These are phyloP conservation scores for Euborellia annulipes DNA, from an alignment of 1,140 invertebrate species.

Conservation along the genomic window DNA sequence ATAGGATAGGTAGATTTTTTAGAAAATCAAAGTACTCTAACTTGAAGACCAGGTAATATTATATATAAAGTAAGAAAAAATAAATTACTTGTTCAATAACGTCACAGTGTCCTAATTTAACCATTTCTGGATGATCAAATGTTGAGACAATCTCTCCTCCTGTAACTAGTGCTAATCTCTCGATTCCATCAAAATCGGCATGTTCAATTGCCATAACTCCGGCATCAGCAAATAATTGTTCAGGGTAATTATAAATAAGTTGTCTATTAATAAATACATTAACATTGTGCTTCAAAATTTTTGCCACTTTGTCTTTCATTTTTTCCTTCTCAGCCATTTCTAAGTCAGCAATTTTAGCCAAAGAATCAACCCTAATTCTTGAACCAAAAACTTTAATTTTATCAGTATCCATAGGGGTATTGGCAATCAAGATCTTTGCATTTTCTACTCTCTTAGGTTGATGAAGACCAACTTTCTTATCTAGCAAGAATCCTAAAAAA, in stretches of 20 bases:
- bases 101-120: constrained; percentile 88
- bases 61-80: no score
- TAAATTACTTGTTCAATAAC: constrained; percentile 74
- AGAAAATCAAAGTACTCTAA: no score
- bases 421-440: constrained; percentile 95
- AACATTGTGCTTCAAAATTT: constrained; percentile 88
- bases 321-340: constrained; percentile 98
- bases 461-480: constrained; percentile 86
- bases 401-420: constrained; percentile 99
- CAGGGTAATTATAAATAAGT: constrained; percentile 99
- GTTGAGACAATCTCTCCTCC: constrained; percentile 98
- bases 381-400: constrained; percentile 99
- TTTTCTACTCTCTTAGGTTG: constrained; percentile 83
- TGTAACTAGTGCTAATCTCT: constrained; percentile 89
- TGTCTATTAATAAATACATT: constrained; percentile 99
- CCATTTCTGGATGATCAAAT: constrained; percentile 83
- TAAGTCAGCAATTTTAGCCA: constrained; percentile 95
- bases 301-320: constrained; percentile 98
- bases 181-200: constrained; percentile 99
- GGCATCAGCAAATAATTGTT: constrained; percentile 97
- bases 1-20: no score
- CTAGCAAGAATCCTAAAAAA: constrained; percentile 73
- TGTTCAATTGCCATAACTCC: constrained; percentile 99
- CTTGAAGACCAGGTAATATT: no score
- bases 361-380: constrained; percentile 90